These are phyloP conservation scores for Cariama cristata DNA, from an alignment of 2,113 vertebrate genomes.

Conservation along the genomic window DNA sequence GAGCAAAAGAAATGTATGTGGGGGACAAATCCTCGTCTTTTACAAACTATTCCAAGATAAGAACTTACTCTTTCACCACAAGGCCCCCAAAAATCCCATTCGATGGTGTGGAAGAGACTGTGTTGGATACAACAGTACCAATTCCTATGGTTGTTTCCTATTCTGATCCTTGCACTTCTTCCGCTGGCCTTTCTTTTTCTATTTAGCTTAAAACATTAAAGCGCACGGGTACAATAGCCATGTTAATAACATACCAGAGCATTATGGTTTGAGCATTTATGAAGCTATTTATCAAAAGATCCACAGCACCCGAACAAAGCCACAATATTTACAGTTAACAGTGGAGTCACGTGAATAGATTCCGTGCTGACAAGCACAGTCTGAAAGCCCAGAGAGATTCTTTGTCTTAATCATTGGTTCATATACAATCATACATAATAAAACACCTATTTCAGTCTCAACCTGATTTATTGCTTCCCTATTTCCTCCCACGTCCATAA, in stretches of 20 bases:
- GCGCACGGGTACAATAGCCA: neutral
- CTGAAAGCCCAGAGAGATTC: slow-evolving; percentile 9
- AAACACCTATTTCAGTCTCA: slow-evolving; percentile 44
- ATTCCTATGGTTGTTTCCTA: neutral
- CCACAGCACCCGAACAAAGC: neutral
- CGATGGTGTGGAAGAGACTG: neutral
- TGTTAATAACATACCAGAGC: slow-evolving; percentile 9
- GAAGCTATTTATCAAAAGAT: slow-evolving; percentile 19
- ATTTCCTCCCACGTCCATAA: slow-evolving; percentile 36
- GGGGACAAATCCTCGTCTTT: neutral
- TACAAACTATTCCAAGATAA: neutral
- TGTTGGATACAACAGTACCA: neutral
- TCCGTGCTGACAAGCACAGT: neutral
- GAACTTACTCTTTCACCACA: neutral
- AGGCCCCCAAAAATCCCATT: neutral
- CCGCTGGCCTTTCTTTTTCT: neutral
- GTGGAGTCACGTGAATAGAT: neutral
- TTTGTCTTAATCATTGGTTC: slow-evolving; percentile 56
- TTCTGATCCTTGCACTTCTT: neutral
- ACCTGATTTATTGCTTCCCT: slow-evolving; percentile 40
- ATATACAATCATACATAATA: slow-evolving; percentile 40
- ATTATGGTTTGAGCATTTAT: slow-evolving; percentile 7
- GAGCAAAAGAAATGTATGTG: neutral
- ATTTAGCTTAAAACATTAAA: neutral
- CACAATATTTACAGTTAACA: slow-evolving; percentile 20